phyloP scores from a whole-genome alignment of 2,797 vertebrate species.

The Decapterus maruadsi region DNA sequence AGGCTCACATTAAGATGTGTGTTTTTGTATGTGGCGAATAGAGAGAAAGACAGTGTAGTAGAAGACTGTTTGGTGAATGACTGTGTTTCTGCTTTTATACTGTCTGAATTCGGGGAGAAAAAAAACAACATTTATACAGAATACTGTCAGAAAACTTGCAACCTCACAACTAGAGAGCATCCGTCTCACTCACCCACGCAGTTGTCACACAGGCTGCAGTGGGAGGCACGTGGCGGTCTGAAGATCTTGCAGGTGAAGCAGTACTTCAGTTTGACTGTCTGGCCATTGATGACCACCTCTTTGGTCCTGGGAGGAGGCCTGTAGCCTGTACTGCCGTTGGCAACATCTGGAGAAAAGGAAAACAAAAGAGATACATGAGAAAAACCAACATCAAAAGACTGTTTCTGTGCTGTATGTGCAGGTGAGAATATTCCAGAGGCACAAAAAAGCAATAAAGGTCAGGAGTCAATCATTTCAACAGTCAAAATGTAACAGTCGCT shows the following conservation, averaged over 20 bases:
- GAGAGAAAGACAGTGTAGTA: neutral
- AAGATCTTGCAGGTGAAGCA: conserved; percentile 99
- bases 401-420: neutral
- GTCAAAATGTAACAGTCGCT: neutral
- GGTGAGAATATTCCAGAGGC: neutral
- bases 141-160: conserved; percentile 7
- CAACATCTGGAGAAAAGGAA: conserved; percentile 86
- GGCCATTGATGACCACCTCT: conserved; percentile 97
- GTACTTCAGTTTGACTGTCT: conserved; percentile 97
- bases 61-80: neutral
- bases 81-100: neutral
- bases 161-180: conserved; percentile 1
- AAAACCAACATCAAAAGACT: neutral
- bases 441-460: conserved; percentile 6
- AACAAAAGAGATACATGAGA: conserved; percentile 4
- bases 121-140: neutral
- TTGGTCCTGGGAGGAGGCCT: conserved; percentile 96
- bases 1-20: neutral
- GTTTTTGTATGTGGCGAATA: neutral
- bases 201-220: conserved; percentile 99
- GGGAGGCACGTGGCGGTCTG: conserved; percentile 97
- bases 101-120: neutral
- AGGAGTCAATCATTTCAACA: neutral
- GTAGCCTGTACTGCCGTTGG: conserved; percentile 94
- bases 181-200: conserved; percentile 93